Evolutionary conservation across 2,888 invertebrate species (phyloP).

Genomic region (Arrhopalites spinosus): DNA sequence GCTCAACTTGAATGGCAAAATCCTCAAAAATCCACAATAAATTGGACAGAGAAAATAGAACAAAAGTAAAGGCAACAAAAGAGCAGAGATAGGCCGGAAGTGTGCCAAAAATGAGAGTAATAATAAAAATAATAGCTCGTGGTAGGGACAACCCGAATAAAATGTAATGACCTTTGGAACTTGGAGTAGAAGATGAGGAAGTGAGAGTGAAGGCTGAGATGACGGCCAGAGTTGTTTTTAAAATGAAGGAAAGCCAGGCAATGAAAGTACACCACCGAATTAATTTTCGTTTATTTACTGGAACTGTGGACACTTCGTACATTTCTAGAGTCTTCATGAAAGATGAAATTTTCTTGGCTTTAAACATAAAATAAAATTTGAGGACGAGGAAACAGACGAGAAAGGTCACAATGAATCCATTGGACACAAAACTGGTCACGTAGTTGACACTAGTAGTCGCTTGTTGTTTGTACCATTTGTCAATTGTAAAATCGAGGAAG

Average conservation of each 20-base stretch:
- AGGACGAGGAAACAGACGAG: background rate
- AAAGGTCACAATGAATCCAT: slow-evolving; percentile 15
- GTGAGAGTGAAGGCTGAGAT: too few relatives aligned
- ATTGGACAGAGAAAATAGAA: slow-evolving; percentile 10
- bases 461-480: background rate
- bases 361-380: slow-evolving; percentile 6
- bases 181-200: background rate
- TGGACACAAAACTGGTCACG: slow-evolving; percentile 2
- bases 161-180: background rate
- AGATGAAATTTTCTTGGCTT: slow-evolving; percentile 14
- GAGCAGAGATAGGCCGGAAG: background rate
- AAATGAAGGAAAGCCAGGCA: background rate
- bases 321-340: slow-evolving; percentile 13
- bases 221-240: too few relatives aligned
- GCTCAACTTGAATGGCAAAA: slow-evolving; percentile 20
- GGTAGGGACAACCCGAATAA: background rate
- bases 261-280: background rate
- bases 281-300: background rate
- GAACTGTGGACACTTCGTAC: background rate
- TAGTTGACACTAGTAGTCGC: background rate
- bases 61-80: background rate
- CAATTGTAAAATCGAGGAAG: background rate
- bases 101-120: background rate
- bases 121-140: background rate
- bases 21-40: slow-evolving; percentile 33